Conservation (phyloP, 2,113 vertebrate genomes). For the Gasterosteus aculeatus region DNA sequence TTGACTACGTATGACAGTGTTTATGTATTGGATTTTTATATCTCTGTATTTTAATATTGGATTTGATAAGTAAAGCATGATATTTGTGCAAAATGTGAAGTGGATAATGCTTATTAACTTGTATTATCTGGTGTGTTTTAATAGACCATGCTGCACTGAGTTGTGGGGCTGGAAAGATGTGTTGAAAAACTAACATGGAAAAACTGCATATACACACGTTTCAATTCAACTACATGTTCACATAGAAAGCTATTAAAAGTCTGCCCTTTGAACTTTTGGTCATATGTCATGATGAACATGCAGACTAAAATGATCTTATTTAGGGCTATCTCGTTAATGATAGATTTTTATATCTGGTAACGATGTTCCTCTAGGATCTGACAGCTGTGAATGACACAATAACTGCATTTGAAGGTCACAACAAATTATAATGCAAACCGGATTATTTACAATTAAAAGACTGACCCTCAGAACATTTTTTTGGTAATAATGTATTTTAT, state of each 20-base stretch:
- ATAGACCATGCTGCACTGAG: constrained; percentile 81
- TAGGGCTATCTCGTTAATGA: neutral
- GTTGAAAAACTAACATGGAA: constrained; percentile 24
- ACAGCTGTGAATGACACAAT: neutral
- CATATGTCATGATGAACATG: constrained; percentile 14
- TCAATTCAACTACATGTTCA: constrained; percentile 7
- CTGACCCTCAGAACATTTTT: neutral
- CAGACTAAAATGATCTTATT: neutral
- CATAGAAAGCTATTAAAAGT: constrained; percentile 28
- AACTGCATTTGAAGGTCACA: neutral
- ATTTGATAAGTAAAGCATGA: constrained; percentile 78
- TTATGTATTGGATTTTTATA: constrained; percentile 78
- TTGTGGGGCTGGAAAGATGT: constrained; percentile 75
- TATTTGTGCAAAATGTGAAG: constrained; percentile 85
- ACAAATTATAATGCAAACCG: neutral
- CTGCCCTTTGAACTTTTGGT: constrained; percentile 24
- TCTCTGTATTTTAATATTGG: constrained; percentile 73
- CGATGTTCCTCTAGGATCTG: neutral
- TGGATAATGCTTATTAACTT: constrained; percentile 82
- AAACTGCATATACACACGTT: constrained; percentile 4
- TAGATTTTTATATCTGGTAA: neutral
- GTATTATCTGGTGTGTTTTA: constrained; percentile 73
- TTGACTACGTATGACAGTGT: constrained; percentile 75
- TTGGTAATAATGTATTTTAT: neutral
- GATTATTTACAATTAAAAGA: neutral